phyloP scores from a whole-genome alignment of 2,113 vertebrate genomes.

The Fregetta grallaria region DNA sequence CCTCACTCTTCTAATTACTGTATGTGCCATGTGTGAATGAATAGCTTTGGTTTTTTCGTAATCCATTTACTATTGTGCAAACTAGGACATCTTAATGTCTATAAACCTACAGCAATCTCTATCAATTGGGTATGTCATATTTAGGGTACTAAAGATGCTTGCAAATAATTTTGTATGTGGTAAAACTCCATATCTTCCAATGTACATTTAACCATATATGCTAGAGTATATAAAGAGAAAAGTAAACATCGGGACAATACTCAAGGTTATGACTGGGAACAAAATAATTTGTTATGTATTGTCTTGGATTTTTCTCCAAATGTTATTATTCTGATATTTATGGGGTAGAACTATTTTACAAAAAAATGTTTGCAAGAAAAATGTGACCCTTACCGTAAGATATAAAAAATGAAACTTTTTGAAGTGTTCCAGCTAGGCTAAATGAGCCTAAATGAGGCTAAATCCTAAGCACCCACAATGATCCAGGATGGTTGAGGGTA shows the following conservation, averaged over 20 bases:
- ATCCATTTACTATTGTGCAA: background rate
- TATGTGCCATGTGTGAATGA: accelerated
- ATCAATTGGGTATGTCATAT: background rate
- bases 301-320: background rate
- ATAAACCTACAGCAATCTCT: background rate
- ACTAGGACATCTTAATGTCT: background rate
- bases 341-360: background rate
- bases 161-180: background rate
- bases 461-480: background rate
- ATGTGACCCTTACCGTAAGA: background rate
- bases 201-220: background rate
- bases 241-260: background rate
- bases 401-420: background rate
- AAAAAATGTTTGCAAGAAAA: background rate
- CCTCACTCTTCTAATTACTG: background rate
- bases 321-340: background rate
- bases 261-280: background rate
- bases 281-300: background rate
- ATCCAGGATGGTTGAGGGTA: background rate
- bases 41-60: accelerated
- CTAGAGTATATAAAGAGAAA: background rate
- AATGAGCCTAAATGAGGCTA: background rate
- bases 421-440: background rate
- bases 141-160: background rate
- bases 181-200: background rate